phyloP scores from a whole-genome alignment of 2,113 vertebrate genomes.

The Plestiodon gilberti region DNA sequence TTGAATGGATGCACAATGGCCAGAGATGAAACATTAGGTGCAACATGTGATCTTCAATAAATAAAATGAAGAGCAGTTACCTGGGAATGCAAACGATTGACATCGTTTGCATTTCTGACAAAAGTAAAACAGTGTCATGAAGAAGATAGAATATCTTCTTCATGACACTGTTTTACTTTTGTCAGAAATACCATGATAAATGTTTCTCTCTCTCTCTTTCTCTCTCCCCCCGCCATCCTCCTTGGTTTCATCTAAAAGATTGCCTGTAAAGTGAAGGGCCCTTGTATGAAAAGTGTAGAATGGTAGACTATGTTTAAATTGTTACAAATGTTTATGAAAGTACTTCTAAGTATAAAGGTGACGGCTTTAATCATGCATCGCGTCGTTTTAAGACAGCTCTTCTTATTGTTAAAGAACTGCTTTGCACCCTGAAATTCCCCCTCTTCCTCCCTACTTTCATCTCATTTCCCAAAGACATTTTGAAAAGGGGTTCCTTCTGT shows the following conservation, averaged over 20 bases:
- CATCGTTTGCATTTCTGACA: too few relatives aligned
- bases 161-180: slow-evolving; percentile 54
- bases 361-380: slow-evolving; percentile 60
- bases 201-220: slow-evolving; percentile 48
- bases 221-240: background rate
- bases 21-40: slow-evolving; percentile 28
- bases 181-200: slow-evolving; percentile 57
- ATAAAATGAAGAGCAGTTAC: slow-evolving; percentile 38
- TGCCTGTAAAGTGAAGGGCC: slow-evolving; percentile 60
- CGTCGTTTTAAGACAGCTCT: slow-evolving; percentile 59
- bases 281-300: slow-evolving; percentile 65
- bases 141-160: too few relatives aligned
- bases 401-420: slow-evolving; percentile 63
- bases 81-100: slow-evolving; percentile 48
- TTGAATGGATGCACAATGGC: background rate
- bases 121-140: too few relatives aligned
- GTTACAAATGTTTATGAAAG: slow-evolving; percentile 68
- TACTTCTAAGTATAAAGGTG: slow-evolving; percentile 65
- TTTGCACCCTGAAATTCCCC: slow-evolving; percentile 49
- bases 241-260: slow-evolving; percentile 62
- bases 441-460: slow-evolving; percentile 52
- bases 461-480: slow-evolving; percentile 69
- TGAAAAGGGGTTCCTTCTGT: slow-evolving; percentile 65
- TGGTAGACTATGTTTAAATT: slow-evolving; percentile 65
- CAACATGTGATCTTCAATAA: slow-evolving; percentile 44